Percentiles rank a stretch among this genome's conserved stretches.
Conservation (phyloP, 2,113 vertebrate species). For the Erythrolamprus reginae region DNA sequence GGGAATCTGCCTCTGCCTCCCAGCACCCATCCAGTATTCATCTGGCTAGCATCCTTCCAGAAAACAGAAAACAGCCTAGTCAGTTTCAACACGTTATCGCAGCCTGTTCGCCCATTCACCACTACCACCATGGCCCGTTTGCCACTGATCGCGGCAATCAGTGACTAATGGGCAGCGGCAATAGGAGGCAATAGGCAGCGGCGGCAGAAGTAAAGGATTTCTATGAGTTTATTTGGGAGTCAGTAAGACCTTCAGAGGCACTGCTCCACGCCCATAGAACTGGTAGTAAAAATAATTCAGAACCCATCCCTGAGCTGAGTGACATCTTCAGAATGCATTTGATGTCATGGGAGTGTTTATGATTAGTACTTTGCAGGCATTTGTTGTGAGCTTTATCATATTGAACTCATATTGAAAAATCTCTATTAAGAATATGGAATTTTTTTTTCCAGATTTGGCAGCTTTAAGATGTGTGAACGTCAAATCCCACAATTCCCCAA, state of each 20-base stretch:
- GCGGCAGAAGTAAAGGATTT: background rate
- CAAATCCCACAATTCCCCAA: background rate
- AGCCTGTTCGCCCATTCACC: no score
- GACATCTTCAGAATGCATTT: background rate
- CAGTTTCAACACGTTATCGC: no score
- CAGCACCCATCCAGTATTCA: no score
- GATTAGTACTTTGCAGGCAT: background rate
- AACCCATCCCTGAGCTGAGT: no score
- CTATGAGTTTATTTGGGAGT: background rate
- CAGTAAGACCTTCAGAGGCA: background rate
- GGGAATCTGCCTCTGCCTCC: no score
- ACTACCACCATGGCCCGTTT: no score
- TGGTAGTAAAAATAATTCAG: no score
- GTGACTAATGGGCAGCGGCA: no score
- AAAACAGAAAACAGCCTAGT: no score
- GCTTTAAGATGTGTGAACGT: background rate
- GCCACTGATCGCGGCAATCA: no score
- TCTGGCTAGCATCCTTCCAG: no score
- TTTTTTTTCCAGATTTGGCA: background rate
- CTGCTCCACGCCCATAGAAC: background rate
- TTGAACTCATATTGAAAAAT: background rate
- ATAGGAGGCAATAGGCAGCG: no score
- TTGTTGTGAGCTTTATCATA: background rate
- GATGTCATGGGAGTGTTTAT: background rate
- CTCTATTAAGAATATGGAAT: background rate